These are phyloP conservation scores for Thunnus maccoyii DNA, from an alignment of 2,113 vertebrate genomes.

Conservation along the genomic window DNA sequence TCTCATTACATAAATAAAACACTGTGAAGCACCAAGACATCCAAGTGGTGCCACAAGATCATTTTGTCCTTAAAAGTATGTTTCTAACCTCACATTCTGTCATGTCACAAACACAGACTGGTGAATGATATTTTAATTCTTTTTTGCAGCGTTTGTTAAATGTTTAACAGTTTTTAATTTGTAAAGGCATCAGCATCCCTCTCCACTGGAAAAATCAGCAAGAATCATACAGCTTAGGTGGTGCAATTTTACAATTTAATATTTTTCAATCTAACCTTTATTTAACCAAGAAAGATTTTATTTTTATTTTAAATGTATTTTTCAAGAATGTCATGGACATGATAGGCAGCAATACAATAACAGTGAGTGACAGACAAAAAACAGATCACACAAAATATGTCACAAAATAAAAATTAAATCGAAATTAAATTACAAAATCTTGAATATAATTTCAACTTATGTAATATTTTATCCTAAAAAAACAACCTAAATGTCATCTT, in stretches of 20 bases:
- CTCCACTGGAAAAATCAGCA: neutral
- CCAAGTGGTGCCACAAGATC: neutral
- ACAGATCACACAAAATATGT: too few relatives aligned
- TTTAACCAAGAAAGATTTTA: neutral
- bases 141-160: neutral
- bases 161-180: neutral
- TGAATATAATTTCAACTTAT: too few relatives aligned
- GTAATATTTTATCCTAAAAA: neutral
- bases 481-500: too few relatives aligned
- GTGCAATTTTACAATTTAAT: neutral
- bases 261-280: neutral
- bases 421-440: neutral
- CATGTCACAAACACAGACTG: neutral
- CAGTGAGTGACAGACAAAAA: too few relatives aligned
- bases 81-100: neutral
- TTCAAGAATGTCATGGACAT: too few relatives aligned
- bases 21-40: neutral
- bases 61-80: neutral
- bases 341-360: too few relatives aligned
- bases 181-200: neutral
- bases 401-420: too few relatives aligned
- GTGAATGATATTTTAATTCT: neutral
- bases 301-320: too few relatives aligned
- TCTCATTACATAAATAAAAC: slow-evolving; percentile 5
- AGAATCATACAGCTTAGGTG: neutral